Base-by-base conservation (phyloP, 2,797 vertebrate species). In the Pelochelys cantorii region DNA sequence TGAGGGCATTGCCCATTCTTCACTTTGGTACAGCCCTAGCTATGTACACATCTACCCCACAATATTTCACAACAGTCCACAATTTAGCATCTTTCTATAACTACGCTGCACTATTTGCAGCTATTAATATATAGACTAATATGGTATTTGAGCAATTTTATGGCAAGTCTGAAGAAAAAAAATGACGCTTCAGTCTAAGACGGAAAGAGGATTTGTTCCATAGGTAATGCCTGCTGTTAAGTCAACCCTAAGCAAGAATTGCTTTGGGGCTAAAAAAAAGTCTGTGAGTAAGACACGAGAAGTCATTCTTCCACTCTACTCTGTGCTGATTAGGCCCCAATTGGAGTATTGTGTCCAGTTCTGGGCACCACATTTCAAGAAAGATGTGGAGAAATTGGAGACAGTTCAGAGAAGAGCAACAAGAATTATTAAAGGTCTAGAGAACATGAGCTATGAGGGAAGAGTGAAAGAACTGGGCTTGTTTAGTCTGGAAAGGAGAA, bases 1-100 rank as follows among this genome's bases (percentile, higher is more conserved):
- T 7, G 80, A 75, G 7, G 25, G 42, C 52, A 31, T 20, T 86
- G 5, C 4, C 75, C 2, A 53, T 7, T 13, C 12, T 60, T 62
- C 54, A 3, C 68, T 59, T 0, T 11, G 11, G 7, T 11, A 4
- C 14, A 37, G 3, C 14, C 71, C 9, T 75, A 48, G 5, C 18
- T 5, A 52, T 88, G n/a, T 5, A 0, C n/a, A 10, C 29, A 27
- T 10, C 12, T 31, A 87, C 37, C 48, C 25, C 62, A 37, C 34
- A 11, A 11, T 7, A 56, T 78, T 93, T 59, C 59, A 60, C 27
- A 60, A 11, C 12, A 29, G 59, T 25, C 59, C 29, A 62, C 60
- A 55, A 4, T 77, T 79, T 1, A n/a, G 3, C 71, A 18, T 13
- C 17, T 31, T 77, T 87, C 14, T 2, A 3, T 85, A 90, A 9